A percentile compares a stretch with the other conserved stretches of the same genome.
Evolutionary conservation across 2,888 invertebrate species (phyloP).

Genomic region (Sthenelais limicola): DNA sequence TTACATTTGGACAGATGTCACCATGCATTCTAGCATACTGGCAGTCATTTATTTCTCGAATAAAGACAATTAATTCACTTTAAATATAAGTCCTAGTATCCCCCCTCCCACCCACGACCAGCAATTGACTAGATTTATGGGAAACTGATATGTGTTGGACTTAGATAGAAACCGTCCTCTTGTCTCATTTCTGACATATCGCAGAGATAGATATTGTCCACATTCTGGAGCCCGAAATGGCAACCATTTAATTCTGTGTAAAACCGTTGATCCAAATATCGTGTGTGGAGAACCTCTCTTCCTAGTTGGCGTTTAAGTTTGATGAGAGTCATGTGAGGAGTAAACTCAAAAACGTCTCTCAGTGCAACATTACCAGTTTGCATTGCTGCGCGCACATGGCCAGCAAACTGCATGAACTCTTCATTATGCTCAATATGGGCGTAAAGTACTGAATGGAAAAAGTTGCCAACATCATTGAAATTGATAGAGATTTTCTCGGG

Average conservation of each 20-base stretch:
- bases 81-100: too few relatives aligned
- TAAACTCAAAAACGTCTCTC: conserved; percentile 71
- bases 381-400: conserved; percentile 63
- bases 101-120: too few relatives aligned
- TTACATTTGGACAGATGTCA: too few relatives aligned
- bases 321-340: conserved; percentile 73
- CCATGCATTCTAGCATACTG: too few relatives aligned
- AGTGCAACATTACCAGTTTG: conserved; percentile 64
- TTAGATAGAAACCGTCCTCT: conserved; percentile 70
- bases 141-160: conserved; percentile 44
- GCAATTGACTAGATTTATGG: conserved; percentile 1
- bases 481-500: conserved; percentile 57
- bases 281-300: conserved; percentile 61
- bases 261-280: conserved; percentile 62
- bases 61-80: too few relatives aligned
- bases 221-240: conserved; percentile 66
- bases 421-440: conserved; percentile 64
- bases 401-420: conserved; percentile 63
- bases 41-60: too few relatives aligned
- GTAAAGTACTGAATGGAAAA: conserved; percentile 71
- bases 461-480: conserved; percentile 67
- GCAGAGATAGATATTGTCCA: conserved; percentile 70
- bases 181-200: conserved; percentile 66
- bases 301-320: conserved; percentile 68
- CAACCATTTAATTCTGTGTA: conserved; percentile 64